Evolutionary conservation across 92 coral and sea anemone genomes (phyloP).

Genomic region (Parazoanthus darwini): DNA sequence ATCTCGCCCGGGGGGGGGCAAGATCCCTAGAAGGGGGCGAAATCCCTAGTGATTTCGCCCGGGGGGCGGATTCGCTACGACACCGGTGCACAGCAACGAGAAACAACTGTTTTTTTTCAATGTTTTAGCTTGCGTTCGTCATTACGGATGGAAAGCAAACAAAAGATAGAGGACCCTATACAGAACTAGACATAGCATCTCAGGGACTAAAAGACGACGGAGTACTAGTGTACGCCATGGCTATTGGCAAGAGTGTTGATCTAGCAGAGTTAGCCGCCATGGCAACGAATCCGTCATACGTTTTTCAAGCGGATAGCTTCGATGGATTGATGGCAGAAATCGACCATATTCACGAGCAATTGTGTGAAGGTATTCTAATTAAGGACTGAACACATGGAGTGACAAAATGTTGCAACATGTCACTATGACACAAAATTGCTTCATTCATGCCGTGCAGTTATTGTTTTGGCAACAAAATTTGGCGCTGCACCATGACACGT

Average conservation of each 20-base stretch:
- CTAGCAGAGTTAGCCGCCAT: not conserved
- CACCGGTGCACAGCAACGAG: not conserved
- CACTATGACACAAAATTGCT: not conserved
- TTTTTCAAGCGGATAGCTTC: slow-evolving; percentile 7
- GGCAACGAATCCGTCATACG: not conserved
- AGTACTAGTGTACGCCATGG: slow-evolving; percentile 16
- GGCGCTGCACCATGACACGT: too few relatives aligned
- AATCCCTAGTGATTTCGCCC: too few relatives aligned
- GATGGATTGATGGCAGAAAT: not conserved
- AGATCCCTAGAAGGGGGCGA: too few relatives aligned
- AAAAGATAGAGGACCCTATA: slow-evolving; percentile 4
- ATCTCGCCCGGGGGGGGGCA: too few relatives aligned
- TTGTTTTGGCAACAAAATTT: not conserved
- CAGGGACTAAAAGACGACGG: slow-evolving; percentile 18
- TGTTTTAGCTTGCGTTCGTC: slow-evolving; percentile 21
- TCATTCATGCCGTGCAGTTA: not conserved
- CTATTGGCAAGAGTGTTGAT: slow-evolving; percentile 1
- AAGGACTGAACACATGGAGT: not conserved
- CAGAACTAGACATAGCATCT: slow-evolving; percentile 6
- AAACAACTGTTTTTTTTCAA: not conserved
- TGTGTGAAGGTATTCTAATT: slow-evolving; percentile 9
- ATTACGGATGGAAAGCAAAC: slow-evolving; percentile 31
- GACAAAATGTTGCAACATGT: not conserved
- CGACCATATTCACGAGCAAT: not conserved
- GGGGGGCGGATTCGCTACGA: too few relatives aligned